Conservation (phyloP, 2,797 vertebrate genomes). For the Paguma larvata region DNA sequence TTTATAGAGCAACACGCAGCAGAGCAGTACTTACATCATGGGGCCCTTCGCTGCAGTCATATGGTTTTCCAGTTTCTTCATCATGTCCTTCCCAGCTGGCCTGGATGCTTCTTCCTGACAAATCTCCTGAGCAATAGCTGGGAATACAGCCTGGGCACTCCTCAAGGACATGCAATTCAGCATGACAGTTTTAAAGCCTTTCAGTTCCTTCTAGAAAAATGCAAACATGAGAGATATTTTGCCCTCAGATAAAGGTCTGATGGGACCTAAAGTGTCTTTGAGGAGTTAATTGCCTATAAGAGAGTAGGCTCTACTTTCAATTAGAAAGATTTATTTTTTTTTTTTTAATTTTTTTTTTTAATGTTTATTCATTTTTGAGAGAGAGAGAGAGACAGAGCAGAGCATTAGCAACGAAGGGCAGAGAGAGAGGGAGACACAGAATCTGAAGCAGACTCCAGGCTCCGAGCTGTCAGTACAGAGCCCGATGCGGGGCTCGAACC, state of each 20-base stretch:
- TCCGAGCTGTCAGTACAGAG: no score
- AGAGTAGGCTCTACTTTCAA: conserved; percentile 27
- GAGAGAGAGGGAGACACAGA: no score
- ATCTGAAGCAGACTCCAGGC: no score
- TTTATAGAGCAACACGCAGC: not conserved
- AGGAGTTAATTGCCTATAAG: not conserved
- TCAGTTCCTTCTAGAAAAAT: conserved; percentile 89
- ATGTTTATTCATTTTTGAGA: no score
- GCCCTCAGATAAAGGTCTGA: conserved; percentile 16
- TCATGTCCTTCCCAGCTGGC: conserved; percentile 81
- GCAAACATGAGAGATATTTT: not conserved
- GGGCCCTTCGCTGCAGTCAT: conserved; percentile 90
- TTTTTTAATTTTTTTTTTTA: no score
- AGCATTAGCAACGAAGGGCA: no score
- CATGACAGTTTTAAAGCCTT: conserved; percentile 88
- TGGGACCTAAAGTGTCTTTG: not conserved
- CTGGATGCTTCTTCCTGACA: conserved; percentile 81
- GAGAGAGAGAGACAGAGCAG: no score
- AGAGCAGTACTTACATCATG: conserved; percentile 92
- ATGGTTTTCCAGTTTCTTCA: conserved; percentile 90
- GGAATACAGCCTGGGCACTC: conserved; percentile 93
- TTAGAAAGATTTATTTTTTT: not conserved
- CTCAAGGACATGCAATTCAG: conserved; percentile 97
- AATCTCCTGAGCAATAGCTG: conserved; percentile 91
- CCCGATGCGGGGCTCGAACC: no score